A percentile compares a stretch with the other conserved stretches of the same genome.
Evolutionary conservation across 2,797 vertebrate species (phyloP).

Genomic region (Argentina silus): DNA sequence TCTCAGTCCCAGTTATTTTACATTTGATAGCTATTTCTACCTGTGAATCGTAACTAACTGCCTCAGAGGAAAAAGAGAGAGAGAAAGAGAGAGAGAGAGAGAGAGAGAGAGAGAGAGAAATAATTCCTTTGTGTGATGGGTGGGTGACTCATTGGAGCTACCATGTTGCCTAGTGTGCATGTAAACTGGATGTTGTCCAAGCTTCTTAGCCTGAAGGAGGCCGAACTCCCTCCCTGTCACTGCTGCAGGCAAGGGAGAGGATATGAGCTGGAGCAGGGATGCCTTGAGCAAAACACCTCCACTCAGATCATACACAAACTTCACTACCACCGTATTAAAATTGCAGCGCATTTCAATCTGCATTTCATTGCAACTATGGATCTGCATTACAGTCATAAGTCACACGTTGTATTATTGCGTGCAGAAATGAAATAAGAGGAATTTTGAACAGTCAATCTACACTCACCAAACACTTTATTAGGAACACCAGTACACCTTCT

Average conservation of each 20-base stretch:
- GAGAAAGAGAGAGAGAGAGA: too few species aligned
- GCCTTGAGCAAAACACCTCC: slow-evolving; percentile 46
- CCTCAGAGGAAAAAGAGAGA: slow-evolving; percentile 27
- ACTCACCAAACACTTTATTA: too few species aligned
- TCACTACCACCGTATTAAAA: slow-evolving; percentile 40
- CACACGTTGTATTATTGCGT: background rate
- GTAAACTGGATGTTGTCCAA: slow-evolving; percentile 63
- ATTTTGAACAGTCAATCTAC: too few species aligned
- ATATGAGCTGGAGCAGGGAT: slow-evolving; percentile 53
- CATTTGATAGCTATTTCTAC: slow-evolving; percentile 20
- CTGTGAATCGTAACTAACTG: slow-evolving; percentile 40
- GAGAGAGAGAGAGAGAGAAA: slow-evolving; percentile 26
- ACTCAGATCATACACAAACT: slow-evolving; percentile 41
- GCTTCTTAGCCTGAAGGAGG: slow-evolving; percentile 56
- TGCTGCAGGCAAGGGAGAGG: slow-evolving; percentile 40
- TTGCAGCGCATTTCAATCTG: slow-evolving; percentile 34
- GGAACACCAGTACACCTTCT: too few species aligned
- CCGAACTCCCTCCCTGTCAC: slow-evolving; percentile 45
- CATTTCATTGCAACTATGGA: background rate
- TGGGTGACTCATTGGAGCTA: slow-evolving; percentile 59
- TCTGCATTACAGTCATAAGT: background rate
- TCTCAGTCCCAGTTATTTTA: slow-evolving; percentile 23
- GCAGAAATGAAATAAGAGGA: background rate
- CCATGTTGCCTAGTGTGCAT: slow-evolving; percentile 52
- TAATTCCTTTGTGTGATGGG: slow-evolving; percentile 58